Conservation (phyloP, 2,113 vertebrate genomes). For the Rhinoptilus africanus region DNA sequence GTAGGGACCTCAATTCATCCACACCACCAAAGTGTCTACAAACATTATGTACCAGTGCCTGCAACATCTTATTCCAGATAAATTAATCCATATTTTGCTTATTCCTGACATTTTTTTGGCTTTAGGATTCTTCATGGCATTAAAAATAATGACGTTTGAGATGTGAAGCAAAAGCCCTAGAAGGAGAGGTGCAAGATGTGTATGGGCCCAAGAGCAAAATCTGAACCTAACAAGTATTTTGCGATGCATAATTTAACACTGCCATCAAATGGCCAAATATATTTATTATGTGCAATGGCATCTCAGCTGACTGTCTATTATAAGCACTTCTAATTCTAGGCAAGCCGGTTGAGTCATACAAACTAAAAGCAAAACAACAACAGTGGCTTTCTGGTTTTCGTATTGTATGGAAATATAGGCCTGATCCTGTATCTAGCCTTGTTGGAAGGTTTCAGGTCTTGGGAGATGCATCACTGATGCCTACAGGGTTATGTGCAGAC, state of each 20-base stretch:
- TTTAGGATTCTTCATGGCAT: not conserved
- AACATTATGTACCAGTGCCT: not conserved
- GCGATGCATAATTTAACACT: constrained; percentile 45
- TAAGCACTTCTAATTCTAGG: not conserved
- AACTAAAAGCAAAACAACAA: not conserved
- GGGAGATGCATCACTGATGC: not conserved
- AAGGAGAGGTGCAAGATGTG: not conserved
- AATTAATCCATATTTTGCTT: not conserved
- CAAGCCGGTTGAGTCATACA: not conserved
- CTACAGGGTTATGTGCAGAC: not conserved
- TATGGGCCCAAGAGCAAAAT: not conserved
- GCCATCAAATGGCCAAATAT: constrained; percentile 51
- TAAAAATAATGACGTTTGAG: not conserved
- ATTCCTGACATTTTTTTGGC: not conserved
- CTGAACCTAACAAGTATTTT: not conserved
- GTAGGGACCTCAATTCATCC: not conserved
- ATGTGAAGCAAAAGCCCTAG: not conserved
- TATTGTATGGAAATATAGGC: not conserved
- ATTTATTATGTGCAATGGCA: not conserved
- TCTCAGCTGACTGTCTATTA: not conserved
- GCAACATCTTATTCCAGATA: not conserved
- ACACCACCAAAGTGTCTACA: not conserved
- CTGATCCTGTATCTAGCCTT: not conserved
- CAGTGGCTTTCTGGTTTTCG: not conserved
- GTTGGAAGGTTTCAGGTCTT: accelerated